Conservation (phyloP, 2,888 invertebrate species). For the Nymphalis c-album region DNA sequence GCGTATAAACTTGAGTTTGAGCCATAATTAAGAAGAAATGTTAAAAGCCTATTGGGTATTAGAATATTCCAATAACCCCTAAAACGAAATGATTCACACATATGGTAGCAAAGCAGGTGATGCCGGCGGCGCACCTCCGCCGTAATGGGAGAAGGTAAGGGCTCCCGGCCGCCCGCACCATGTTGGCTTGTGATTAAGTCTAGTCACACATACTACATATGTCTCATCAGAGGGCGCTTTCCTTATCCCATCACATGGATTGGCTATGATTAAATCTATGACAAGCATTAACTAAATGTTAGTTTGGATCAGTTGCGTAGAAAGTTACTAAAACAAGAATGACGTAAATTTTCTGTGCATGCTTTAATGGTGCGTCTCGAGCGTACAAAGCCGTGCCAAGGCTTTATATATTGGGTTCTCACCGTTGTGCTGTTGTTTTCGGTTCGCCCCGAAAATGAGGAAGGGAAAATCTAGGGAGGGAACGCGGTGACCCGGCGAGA, state of each 20-base stretch:
- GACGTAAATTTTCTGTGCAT: conserved; percentile 53
- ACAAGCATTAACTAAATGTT: conserved; percentile 75
- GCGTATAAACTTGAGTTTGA: conserved; percentile 44
- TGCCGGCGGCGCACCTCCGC: conserved; percentile 80
- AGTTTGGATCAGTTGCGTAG: conserved; percentile 72
- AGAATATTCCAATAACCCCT: conserved; percentile 64
- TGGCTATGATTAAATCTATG: conserved; percentile 72
- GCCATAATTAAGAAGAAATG: conserved; percentile 75
- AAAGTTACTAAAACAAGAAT: conserved; percentile 67
- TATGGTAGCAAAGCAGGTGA: conserved; percentile 73
- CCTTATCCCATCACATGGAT: conserved; percentile 87
- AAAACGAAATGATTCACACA: conserved; percentile 64
- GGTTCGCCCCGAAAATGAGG: conserved; percentile 68
- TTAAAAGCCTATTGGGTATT: conserved; percentile 73
- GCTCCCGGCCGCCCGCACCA: conserved; percentile 80
- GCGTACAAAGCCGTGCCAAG: conserved; percentile 77
- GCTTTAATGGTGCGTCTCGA: conserved; percentile 74
- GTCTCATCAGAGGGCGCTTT: conserved; percentile 85
- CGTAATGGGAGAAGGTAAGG: conserved; percentile 82
- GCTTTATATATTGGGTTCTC: conserved; percentile 78
- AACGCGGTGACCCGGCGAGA: conserved; percentile 60
- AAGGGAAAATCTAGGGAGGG: conserved; percentile 56
- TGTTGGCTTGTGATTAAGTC: conserved; percentile 67
- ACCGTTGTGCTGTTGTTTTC: conserved; percentile 75
- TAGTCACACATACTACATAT: conserved; percentile 55